Evolutionary conservation across 2,888 invertebrate genomes (phyloP), one percentile per base, ranked within the genome.

Genomic region (Tetragonula carbonaria): DNA sequence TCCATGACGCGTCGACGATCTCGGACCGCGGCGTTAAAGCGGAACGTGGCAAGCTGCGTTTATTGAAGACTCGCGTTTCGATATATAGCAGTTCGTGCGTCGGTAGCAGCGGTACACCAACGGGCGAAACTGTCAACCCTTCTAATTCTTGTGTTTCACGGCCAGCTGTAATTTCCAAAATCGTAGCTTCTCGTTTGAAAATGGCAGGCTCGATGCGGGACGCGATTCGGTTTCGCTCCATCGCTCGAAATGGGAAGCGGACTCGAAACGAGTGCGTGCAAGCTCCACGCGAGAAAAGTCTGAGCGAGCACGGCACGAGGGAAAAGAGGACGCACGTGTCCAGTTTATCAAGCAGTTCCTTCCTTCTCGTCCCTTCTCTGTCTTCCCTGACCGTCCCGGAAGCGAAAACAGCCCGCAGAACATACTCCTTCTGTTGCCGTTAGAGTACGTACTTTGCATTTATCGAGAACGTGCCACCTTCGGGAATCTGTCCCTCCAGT

Each of bases 371-470:
- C 45, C 11, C 8, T 45, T 8, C 45, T 45, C 45, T 11, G 8
- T 45, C 45, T 8, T 78, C 66, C 68, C 66, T 68, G 73, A 62
- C 28, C 28, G 28, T 28, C 72, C 72, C 21, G 68, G 5, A 67
- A 55, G 33, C 51, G 62, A 66, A 66, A 57, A 78, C 75, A 78
- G 72, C 78, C 33, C 67, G 75, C 63, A 65, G 68, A 74, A 80
- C 78, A 66, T 88, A 77, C 78, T 77, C 51, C 85, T 86, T 89
- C 83, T 85, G 80, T 85, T 87, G 86, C 85, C 78, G 88, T 89
- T 86, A 84, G 33, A 33, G 85, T 86, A 88, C 90, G 85, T 91
- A 88, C 82, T 88, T 86, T 90, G 86, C 86, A 86, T 88, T 86
- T 88, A 86, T 85, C 82, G 70, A 74, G 50, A 66, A 71, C 84